These are phyloP conservation scores for human (Homo sapiens) DNA, from an alignment of 2,113 vertebrate species.

Conservation along the genomic window GRCh38 chr14:75040501-75041000, in stretches of 20 bases:
- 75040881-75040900: constrained; percentile 30
- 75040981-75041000: constrained; percentile 49
- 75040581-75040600: background rate
- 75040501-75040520: background rate
- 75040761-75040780: background rate
- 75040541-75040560: constrained; percentile 36
- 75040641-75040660: background rate
- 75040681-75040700: background rate
- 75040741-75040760: background rate
- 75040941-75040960: constrained; percentile 23
- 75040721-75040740: background rate
- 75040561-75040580: constrained; percentile 31
- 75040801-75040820: background rate
- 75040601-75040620: background rate
- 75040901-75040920: constrained; percentile 14
- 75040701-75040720: background rate
- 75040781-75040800: background rate
- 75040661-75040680: background rate
- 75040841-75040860: background rate
- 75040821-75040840: background rate
- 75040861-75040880: background rate
- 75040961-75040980: constrained; percentile 27
- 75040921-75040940: background rate
- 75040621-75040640: constrained; percentile 37
- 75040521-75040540: constrained; percentile 34